Evolutionary conservation across 1,140 invertebrate genomes (phyloP), one percentile per base, ranked within the genome.

Genomic region (Cecropterus lyciades): DNA sequence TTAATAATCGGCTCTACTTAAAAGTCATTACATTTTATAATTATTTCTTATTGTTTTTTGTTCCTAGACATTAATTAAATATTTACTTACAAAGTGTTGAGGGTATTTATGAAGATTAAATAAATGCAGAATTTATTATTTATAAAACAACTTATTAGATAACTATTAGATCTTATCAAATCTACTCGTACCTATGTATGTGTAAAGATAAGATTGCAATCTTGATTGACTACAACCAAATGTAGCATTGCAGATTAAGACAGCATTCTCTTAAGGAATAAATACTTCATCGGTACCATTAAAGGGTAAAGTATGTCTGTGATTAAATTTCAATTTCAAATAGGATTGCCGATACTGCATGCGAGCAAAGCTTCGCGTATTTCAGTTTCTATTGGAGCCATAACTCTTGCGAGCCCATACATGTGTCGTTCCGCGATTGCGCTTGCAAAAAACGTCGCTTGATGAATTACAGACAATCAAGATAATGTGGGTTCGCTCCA

Each of bases 391-490:
- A 56, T 62, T 24, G 46, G 42, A 59, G 33, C 64, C 63, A 70
- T 73, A 71, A 77, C 59, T 77, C 68, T 48, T 48, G 65, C 33
- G 63, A 42, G 9, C 10, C 73, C 73, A 84, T 81, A 80, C 75
- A 80, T 66, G 51, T 75, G 81, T 83, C 81, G 62, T 63, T 66
- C 43, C 52, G 65, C 65, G 63, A 70, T 73, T 69, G 68, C 69
- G 64, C 40, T 45, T 15, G 24, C 17, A 48, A 57, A 72, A 73
- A 71, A 72, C 69, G 59, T 72, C 60, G 67, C 53, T 55, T 73
- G 73, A 81, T 78, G 72, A 69, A 77, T 73, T 69, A 67, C 63
- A 70, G 48, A 52, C 68, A 67, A 74, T 79, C 72, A 72, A 67
- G 72, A 65, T 75, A 77, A 77, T 71, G 40, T 67, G 52, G 56